Base-by-base conservation (phyloP, 2,888 invertebrate species). In the Euplexia lucipara region DNA sequence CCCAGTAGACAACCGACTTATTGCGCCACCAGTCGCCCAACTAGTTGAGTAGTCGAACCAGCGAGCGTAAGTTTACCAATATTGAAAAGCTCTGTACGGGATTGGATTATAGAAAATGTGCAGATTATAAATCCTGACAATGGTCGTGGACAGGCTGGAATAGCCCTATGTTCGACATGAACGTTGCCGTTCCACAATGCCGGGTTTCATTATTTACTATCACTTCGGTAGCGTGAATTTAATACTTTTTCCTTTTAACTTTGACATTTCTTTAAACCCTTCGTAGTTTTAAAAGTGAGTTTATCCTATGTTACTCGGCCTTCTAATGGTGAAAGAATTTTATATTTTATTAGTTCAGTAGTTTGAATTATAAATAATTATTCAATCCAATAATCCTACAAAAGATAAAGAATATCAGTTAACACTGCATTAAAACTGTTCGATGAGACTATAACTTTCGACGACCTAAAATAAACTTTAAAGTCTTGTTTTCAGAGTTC, bases 391-490 rank as follows among this genome's bases (percentile, higher is more conserved):
- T 26, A 26, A 26, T 26, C 26, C 26, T 26, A 26, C 26, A 26
- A 26, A 9, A 9, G 0, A 18, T 8, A 44, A 12, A 44, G 5
- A 26, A 3, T 26, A n/a, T 61, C 18, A 26, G 12, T 61, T 60
- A 61, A 14, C n/a, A 12, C 14, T 61, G 42, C 18, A 34, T n/a
- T 18, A 37, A 35, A 20, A 35, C 35, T 12, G 2, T 30, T n/a
- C 12, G 18, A 18, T 6, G n/a, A 12, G 14, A n/a, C 18, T 14
- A 35, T n/a, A 30, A 30, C 62, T 37, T 26, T 16, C 22, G 18
- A 4, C n/a, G n/a, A 44, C 35, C 20, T 16, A 18, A 10, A 45
- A 61, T 61, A 10, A 60, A 35, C n/a, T 44, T 30, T 45, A 62
- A 4, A 1, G 1, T 0, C 0, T 12, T 30, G 12, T 30, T 16